A percentile compares a stretch with the other conserved stretches of the same genome.
Evolutionary conservation across 2,888 invertebrate species (phyloP).

Genomic region (Ptycholaimellus sp.): DNA sequence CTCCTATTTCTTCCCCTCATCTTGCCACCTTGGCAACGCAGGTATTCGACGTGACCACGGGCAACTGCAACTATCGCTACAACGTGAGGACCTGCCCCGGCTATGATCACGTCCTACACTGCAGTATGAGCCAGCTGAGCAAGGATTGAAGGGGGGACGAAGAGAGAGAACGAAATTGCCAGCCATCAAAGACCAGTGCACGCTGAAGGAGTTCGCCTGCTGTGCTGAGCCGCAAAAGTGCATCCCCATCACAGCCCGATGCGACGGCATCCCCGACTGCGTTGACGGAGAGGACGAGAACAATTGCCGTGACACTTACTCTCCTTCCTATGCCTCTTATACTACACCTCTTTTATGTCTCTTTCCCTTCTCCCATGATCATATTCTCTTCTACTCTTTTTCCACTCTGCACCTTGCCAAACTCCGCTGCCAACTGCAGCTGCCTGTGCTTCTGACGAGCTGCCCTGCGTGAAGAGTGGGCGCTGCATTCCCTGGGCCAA

Average conservation of each 20-base stretch:
- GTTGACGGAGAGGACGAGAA: constrained; percentile 20
- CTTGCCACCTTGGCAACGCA: no score
- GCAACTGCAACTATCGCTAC: constrained; percentile 18
- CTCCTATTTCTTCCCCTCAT: no score
- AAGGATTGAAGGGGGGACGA: background rate
- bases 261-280: constrained; percentile 20
- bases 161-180: background rate
- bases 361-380: background rate
- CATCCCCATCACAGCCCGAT: constrained; percentile 10
- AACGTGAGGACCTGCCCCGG: constrained; percentile 19
- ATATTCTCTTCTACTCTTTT: background rate
- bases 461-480: constrained; percentile 19
- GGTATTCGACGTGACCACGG: constrained; percentile 17
- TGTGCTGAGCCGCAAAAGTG: constrained; percentile 19
- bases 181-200: constrained; percentile 9
- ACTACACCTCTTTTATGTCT: background rate
- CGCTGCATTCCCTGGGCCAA: constrained; percentile 16
- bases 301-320: constrained; percentile 15
- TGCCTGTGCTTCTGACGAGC: constrained; percentile 17
- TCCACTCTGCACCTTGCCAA: background rate
- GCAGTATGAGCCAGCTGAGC: constrained; percentile 15
- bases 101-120: constrained; percentile 21
- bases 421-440: constrained; percentile 8
- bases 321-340: background rate
- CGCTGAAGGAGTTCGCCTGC: constrained; percentile 16